These are phyloP conservation scores for Phalanger gymnotis DNA, from an alignment of 2,797 vertebrate genomes.

Conservation along the genomic window DNA sequence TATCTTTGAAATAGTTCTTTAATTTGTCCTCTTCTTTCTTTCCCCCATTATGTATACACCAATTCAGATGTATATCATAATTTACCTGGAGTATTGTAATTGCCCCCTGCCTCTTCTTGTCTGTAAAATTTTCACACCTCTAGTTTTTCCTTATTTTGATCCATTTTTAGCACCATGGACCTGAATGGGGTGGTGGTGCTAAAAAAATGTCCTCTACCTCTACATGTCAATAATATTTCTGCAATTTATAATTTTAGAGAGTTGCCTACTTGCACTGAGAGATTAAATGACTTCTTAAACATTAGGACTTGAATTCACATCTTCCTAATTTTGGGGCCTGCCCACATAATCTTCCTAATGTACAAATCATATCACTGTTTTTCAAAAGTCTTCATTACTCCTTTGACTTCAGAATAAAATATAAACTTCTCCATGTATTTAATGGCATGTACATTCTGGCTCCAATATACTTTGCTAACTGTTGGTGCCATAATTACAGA, in stretches of 20 bases:
- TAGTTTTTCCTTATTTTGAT: neutral
- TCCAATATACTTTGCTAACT: neutral
- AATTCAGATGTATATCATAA: neutral
- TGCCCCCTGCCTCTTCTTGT: neutral
- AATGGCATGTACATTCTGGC: neutral
- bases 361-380: neutral
- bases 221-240: neutral
- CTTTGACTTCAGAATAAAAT: neutral
- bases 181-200: too few species aligned
- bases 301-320: neutral
- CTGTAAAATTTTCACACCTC: neutral
- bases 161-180: neutral
- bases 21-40: neutral
- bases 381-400: neutral
- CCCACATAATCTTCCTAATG: neutral
- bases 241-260: neutral
- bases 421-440: neutral
- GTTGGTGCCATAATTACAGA: neutral
- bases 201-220: neutral
- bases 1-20: neutral
- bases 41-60: neutral
- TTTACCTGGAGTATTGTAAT: neutral
- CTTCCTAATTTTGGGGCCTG: neutral
- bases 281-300: neutral
- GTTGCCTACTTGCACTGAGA: neutral